phyloP scores from a whole-genome alignment of 2,113 vertebrate species.

The Prochilodus magdalenae region DNA sequence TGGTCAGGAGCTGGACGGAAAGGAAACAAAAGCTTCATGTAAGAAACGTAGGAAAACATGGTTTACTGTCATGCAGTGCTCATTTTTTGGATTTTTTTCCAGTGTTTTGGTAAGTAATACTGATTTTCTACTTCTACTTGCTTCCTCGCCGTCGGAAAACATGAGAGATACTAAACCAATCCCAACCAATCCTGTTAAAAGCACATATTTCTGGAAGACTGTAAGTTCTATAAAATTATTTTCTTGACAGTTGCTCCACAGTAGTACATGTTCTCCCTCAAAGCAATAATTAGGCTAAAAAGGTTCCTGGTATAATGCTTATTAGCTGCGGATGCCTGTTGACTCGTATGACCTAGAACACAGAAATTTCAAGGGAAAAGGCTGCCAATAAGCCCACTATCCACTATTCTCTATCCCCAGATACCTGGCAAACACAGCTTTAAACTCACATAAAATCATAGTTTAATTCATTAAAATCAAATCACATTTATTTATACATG shows the following conservation, averaged over 20 bases:
- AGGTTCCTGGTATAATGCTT: no score
- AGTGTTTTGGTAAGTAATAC: constrained; percentile 51
- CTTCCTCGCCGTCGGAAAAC: background rate
- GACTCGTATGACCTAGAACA: background rate
- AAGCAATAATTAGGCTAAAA: no score
- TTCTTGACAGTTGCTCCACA: background rate
- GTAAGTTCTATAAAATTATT: background rate
- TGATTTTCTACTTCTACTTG: background rate
- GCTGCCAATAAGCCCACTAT: no score
- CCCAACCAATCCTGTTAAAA: background rate
- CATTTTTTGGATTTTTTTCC: constrained; percentile 27
- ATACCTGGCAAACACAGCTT: no score
- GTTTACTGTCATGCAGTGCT: background rate
- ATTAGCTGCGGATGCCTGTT: no score
- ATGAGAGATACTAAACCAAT: background rate
- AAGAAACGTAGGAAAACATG: constrained; percentile 31
- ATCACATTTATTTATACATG: no score
- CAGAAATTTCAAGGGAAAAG: background rate
- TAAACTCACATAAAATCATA: no score
- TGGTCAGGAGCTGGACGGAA: background rate
- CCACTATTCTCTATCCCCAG: no score
- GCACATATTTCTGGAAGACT: background rate
- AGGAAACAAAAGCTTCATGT: constrained; percentile 16
- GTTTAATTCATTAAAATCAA: no score
- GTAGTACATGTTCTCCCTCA: no score